These are phyloP conservation scores for Dasysyrphus tricinctus DNA, from an alignment of 2,888 invertebrate genomes.

Conservation along the genomic window DNA sequence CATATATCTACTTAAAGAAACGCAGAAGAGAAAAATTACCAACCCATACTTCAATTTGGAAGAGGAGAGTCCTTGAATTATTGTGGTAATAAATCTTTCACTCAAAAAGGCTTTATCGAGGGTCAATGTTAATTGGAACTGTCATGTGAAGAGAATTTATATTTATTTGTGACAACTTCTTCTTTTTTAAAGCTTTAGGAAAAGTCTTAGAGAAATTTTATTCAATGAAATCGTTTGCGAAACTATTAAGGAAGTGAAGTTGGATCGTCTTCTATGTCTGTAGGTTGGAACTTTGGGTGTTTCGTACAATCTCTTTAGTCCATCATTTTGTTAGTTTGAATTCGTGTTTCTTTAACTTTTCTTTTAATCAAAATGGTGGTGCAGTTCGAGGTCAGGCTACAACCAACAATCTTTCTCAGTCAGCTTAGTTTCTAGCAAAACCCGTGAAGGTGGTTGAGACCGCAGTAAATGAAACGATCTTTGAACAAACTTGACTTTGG, in stretches of 20 bases:
- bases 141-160: constrained; percentile 26
- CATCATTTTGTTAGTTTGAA: no score
- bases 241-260: not conserved
- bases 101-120: constrained; percentile 35
- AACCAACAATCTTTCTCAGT: no score
- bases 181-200: not conserved
- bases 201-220: not conserved
- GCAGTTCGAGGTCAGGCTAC: no score
- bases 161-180: not conserved
- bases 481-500: no score
- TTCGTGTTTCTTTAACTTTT: no score
- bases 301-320: not conserved
- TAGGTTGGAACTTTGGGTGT: no score
- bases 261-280: no score
- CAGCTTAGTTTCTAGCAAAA: no score
- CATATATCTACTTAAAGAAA: constrained; percentile 9
- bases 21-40: constrained; percentile 13
- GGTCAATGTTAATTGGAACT: constrained; percentile 47
- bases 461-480: no score
- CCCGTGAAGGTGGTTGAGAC: no score
- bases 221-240: not conserved
- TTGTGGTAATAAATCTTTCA: constrained; percentile 56
- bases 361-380: no score
- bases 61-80: constrained; percentile 37
- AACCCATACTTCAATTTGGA: not conserved